These are phyloP conservation scores for Troides aeacus DNA, from an alignment of 2,888 invertebrate species.

Conservation along the genomic window DNA sequence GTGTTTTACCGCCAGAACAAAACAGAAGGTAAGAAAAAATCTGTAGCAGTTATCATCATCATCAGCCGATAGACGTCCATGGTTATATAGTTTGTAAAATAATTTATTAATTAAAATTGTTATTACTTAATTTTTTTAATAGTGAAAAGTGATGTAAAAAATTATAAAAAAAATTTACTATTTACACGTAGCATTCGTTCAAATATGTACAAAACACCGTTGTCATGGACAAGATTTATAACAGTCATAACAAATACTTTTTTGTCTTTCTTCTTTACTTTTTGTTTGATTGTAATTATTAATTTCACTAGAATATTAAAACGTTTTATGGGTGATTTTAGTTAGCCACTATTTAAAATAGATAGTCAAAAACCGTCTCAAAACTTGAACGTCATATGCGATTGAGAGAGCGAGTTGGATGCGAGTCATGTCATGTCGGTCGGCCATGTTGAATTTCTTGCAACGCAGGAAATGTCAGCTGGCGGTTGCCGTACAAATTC, in stretches of 20 bases:
- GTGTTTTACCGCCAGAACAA: conserved; percentile 90
- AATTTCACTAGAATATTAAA: background rate
- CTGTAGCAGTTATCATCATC: background rate
- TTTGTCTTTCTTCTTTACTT: background rate
- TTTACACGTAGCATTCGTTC: conserved; percentile 60
- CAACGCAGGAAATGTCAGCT: conserved; percentile 81
- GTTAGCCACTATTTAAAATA: background rate
- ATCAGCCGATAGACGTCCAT: too few species aligned
- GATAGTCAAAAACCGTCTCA: background rate
- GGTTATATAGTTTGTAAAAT: conserved; percentile 1
- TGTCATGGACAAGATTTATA: conserved; percentile 29
- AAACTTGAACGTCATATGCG: conserved; percentile 64
- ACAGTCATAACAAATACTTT: conserved; percentile 31
- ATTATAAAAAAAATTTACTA: conserved; percentile 31
- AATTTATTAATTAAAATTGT: background rate
- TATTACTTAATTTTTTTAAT: background rate
- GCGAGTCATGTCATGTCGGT: conserved; percentile 49
- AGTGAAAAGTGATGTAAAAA: background rate
- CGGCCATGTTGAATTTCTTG: conserved; percentile 79
- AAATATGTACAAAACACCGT: conserved; percentile 38
- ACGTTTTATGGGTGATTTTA: background rate
- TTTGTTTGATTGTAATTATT: background rate
- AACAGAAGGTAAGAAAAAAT: conserved; percentile 85
- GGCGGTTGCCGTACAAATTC: conserved; percentile 70
- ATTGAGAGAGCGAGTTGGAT: conserved; percentile 46